Evolutionary conservation across 2,888 invertebrate genomes (phyloP).

Genomic region (Nephrotoma guestfalica): DNA sequence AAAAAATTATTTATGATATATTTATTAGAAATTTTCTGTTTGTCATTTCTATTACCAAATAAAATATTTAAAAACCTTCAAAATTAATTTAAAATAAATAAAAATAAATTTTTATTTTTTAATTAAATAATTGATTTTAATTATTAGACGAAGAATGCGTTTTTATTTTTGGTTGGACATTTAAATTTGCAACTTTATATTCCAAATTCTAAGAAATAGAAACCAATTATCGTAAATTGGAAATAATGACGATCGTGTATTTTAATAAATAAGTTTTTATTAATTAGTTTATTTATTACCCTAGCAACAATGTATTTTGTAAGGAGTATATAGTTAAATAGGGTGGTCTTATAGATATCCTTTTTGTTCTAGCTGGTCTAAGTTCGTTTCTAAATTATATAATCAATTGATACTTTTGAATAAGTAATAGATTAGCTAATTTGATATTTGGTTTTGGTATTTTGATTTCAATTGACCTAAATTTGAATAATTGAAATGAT

Average conservation of each 20-base stretch:
- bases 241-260: too few species aligned
- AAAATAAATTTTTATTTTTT: background rate
- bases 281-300: too few species aligned
- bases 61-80: background rate
- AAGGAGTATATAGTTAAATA: background rate
- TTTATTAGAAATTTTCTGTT: background rate
- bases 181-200: background rate
- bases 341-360: background rate
- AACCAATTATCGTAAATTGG: too few species aligned
- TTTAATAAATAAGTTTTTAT: too few species aligned
- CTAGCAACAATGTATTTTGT: too few species aligned
- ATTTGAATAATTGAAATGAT: background rate
- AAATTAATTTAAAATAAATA: background rate
- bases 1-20: background rate
- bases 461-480: background rate
- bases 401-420: background rate
- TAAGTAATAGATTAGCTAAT: background rate
- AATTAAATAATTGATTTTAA: background rate
- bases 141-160: background rate
- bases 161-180: background rate
- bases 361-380: background rate
- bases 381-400: background rate
- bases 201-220: too few species aligned
- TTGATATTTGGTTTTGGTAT: background rate
- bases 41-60: background rate